Percentiles rank a stretch among this genome's conserved stretches.
These are phyloP conservation scores for Drosophila birchii DNA, from an alignment of 2,888 invertebrate genomes.

Conservation along the genomic window DNA sequence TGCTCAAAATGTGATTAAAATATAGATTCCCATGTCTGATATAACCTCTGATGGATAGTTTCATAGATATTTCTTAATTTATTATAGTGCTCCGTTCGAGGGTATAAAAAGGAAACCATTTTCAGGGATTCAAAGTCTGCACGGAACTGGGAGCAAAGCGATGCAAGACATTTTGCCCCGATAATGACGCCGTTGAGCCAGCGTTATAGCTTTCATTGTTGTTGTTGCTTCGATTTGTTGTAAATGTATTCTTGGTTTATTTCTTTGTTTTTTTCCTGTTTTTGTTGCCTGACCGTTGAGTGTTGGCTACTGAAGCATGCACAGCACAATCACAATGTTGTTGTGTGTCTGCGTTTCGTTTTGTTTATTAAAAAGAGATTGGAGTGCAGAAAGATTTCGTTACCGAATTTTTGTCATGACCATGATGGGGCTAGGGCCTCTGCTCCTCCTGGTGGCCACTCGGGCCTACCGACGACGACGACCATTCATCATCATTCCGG, in stretches of 20 bases:
- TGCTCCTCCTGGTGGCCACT: constrained; percentile 41
- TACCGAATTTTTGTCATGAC: constrained; percentile 59
- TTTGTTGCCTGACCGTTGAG: constrained; percentile 57
- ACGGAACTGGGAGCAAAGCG: constrained; percentile 34
- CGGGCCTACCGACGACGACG: constrained; percentile 26
- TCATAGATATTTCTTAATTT: constrained; percentile 1
- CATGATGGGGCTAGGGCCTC: constrained; percentile 6
- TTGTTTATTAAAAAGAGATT: constrained; percentile 79
- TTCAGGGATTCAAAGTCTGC: constrained; percentile 2
- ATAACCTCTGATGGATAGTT: background rate
- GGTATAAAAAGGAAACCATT: constrained; percentile 29
- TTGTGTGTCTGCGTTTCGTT: constrained; percentile 45
- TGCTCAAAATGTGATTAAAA: background rate
- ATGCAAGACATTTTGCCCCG: constrained; percentile 69
- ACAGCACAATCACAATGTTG: constrained; percentile 65
- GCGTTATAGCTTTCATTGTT: constrained; percentile 28
- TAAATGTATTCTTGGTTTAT: constrained; percentile 10
- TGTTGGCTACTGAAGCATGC: constrained; percentile 57
- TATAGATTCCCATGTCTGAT: no score
- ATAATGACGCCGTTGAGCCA: constrained; percentile 75
- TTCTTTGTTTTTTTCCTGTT: background rate
- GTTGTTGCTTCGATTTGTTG: constrained; percentile 37
- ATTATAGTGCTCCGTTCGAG: constrained; percentile 5
- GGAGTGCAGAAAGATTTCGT: constrained; percentile 58
- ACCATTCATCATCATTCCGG: constrained; percentile 76